Percentiles rank a stretch among this genome's conserved stretches.
Conservation (phyloP, 2,888 invertebrate genomes). For the Coelopa pilipes region DNA sequence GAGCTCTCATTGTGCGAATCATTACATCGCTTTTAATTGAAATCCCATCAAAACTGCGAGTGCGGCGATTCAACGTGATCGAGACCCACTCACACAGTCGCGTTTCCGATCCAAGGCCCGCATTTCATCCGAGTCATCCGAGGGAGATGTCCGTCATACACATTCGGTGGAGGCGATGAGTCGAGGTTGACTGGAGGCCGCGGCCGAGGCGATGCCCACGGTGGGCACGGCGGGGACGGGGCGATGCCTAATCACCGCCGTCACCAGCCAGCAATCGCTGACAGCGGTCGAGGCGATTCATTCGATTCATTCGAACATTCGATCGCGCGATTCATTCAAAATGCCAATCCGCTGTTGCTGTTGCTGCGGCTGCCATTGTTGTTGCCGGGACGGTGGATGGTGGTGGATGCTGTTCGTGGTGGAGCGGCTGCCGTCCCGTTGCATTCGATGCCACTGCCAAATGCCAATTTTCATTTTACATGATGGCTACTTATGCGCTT, state of each 20-base stretch:
- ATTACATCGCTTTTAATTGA: too few species aligned
- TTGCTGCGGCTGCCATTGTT: conserved; percentile 12
- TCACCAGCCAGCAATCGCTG: conserved; percentile 9
- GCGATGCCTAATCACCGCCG: conserved; percentile 7
- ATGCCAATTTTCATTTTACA: conserved; percentile 48
- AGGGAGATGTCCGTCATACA: neutral
- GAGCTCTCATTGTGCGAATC: too few species aligned
- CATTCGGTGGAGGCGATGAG: neutral
- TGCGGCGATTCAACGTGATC: too few species aligned
- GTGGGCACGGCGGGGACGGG: neutral
- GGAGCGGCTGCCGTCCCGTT: too few species aligned
- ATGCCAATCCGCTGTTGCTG: conserved; percentile 15
- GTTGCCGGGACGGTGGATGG: neutral
- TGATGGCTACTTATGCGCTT: conserved; percentile 48
- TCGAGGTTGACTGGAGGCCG: neutral
- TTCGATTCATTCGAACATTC: conserved; percentile 18
- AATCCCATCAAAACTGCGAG: too few species aligned
- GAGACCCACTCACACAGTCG: too few species aligned
- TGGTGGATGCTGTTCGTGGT: conserved; percentile 16
- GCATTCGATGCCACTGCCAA: conserved; percentile 43
- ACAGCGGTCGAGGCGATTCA: conserved; percentile 6
- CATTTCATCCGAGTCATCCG: neutral
- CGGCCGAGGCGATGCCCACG: neutral
- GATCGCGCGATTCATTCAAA: neutral
- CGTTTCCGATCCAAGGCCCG: too few species aligned